Conservation (phyloP, 2,113 vertebrate species). For the Rhinoptilus africanus region DNA sequence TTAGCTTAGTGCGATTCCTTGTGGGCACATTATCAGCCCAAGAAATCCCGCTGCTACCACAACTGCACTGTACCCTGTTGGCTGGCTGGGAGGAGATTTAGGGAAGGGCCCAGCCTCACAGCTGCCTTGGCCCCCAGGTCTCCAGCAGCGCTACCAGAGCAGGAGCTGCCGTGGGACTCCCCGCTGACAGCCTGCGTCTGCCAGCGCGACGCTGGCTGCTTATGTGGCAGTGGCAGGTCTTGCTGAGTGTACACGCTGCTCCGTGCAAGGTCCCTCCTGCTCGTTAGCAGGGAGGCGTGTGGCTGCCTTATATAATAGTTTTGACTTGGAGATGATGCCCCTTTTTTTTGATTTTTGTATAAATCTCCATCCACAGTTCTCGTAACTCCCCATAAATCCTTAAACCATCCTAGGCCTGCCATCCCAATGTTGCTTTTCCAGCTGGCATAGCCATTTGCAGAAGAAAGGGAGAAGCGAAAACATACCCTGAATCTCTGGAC, state of each 20-base stretch:
- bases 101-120: neutral
- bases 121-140: neutral
- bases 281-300: neutral
- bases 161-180: neutral
- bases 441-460: neutral
- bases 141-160: neutral
- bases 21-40: rapidly evolving
- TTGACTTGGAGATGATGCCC: neutral
- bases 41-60: rapidly evolving
- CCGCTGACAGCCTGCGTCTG: neutral
- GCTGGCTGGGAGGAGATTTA: neutral
- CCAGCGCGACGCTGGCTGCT: neutral
- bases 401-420: neutral
- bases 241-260: neutral
- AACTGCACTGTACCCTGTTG: neutral
- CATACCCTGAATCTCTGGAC: neutral
- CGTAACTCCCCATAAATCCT: neutral
- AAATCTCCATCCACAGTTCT: neutral
- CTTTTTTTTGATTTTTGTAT: neutral
- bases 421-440: neutral
- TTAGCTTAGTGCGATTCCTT: neutral
- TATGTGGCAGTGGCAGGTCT: neutral
- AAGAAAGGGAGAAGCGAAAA: neutral
- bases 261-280: neutral
- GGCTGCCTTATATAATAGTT: neutral